These are phyloP conservation scores for Epirrhoe alternata DNA, from an alignment of 2,888 invertebrate genomes.

Conservation along the genomic window DNA sequence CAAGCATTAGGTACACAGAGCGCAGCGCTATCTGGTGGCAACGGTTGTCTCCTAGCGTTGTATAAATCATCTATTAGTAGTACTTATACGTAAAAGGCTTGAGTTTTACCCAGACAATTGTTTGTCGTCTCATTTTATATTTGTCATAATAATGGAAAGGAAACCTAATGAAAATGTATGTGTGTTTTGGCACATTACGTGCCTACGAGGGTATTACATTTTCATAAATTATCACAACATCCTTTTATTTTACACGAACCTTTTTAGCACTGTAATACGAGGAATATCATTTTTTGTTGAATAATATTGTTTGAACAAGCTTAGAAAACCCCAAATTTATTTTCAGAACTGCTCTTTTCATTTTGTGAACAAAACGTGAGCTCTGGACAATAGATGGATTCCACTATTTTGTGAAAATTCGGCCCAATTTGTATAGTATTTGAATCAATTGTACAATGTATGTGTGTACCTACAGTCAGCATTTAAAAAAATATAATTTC, in stretches of 20 bases:
- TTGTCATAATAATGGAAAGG: conserved; percentile 39
- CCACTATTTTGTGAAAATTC: background rate
- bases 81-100: too few species aligned
- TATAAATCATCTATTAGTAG: too few species aligned
- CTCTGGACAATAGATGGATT: background rate
- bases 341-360: background rate
- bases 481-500: too few species aligned
- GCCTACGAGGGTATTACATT: conserved; percentile 36
- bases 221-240: conserved; percentile 37
- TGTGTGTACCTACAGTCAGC: too few species aligned
- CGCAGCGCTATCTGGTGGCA: background rate
- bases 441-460: background rate
- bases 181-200: conserved; percentile 32
- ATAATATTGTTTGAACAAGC: background rate
- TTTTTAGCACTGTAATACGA: conserved; percentile 11
- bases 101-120: conserved; percentile 35
- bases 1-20: too few species aligned
- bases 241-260: conserved; percentile 21
- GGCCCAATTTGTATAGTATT: background rate
- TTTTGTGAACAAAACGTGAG: background rate
- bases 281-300: conserved; percentile 3
- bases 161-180: conserved; percentile 39
- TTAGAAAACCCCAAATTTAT: background rate
- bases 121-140: conserved; percentile 32
- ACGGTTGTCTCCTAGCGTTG: background rate